Conservation (phyloP, 2,888 invertebrate genomes). For the Scaptomyza caliginosa region DNA sequence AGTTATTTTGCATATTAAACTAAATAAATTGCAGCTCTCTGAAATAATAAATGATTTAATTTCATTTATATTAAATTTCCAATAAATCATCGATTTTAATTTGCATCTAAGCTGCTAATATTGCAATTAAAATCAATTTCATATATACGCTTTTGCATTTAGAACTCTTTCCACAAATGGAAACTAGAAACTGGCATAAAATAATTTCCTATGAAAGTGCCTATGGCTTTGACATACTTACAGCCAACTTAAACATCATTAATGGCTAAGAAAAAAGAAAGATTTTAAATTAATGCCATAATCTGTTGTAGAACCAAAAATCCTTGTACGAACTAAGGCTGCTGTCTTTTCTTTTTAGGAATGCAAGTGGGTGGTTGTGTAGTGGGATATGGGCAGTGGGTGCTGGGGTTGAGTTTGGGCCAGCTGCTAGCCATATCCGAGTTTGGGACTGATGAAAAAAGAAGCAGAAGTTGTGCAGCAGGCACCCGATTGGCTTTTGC, state of each 20-base stretch:
- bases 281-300: not conserved
- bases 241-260: not conserved
- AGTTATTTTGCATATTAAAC: not conserved
- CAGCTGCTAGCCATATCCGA: slow-evolving; percentile 23
- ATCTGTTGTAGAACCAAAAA: not conserved
- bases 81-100: not conserved
- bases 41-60: not conserved
- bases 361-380: not conserved
- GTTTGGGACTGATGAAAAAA: slow-evolving; percentile 54
- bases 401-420: not conserved
- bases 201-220: not conserved
- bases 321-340: slow-evolving; percentile 3
- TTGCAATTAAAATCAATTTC: not conserved
- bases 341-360: slow-evolving; percentile 24
- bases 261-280: not conserved
- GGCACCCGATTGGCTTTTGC: slow-evolving; percentile 77
- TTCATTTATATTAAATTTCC: not conserved
- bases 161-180: not conserved
- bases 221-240: not conserved
- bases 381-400: not conserved
- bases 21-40: not conserved
- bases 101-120: not conserved
- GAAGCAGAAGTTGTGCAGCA: slow-evolving; percentile 59
- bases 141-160: not conserved
- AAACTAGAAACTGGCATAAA: not conserved